These are phyloP conservation scores for Sphyrna mokarran DNA, from an alignment of 2,113 vertebrate genomes.

Conservation along the genomic window DNA sequence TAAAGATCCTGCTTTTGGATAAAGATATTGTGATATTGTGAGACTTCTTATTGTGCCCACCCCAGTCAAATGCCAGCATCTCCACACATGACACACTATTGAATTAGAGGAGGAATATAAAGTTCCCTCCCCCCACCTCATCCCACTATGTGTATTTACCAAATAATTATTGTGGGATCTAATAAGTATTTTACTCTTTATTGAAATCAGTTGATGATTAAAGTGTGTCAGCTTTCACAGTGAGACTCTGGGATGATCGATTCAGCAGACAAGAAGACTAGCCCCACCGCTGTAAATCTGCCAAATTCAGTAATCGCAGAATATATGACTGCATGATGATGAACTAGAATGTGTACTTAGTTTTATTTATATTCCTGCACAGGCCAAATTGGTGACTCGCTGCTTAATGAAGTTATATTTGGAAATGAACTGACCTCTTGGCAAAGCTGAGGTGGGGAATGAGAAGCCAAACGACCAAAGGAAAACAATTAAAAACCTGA, in stretches of 20 bases:
- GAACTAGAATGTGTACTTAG: not conserved
- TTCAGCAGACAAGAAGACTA: not conserved
- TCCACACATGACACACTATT: not conserved
- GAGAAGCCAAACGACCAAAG: not conserved
- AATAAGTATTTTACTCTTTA: not conserved
- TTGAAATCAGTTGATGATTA: constrained; percentile 4
- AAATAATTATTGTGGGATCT: not conserved
- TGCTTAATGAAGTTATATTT: constrained; percentile 1
- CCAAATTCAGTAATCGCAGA: not conserved
- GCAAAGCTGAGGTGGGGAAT: not conserved
- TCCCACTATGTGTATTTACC: not conserved
- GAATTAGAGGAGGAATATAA: not conserved
- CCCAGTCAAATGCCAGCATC: no score
- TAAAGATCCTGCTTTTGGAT: no score
- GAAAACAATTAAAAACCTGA: not conserved
- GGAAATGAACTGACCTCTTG: not conserved
- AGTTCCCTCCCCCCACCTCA: no score
- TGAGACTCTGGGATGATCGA: not conserved
- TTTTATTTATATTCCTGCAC: not conserved
- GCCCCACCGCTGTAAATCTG: not conserved
- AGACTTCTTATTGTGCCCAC: no score
- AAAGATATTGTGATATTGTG: no score
- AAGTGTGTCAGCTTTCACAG: not conserved
- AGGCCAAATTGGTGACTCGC: not conserved
- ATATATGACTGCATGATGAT: not conserved